Conservation (phyloP, 1,140 invertebrate genomes). For the Polyergus mexicanus region DNA sequence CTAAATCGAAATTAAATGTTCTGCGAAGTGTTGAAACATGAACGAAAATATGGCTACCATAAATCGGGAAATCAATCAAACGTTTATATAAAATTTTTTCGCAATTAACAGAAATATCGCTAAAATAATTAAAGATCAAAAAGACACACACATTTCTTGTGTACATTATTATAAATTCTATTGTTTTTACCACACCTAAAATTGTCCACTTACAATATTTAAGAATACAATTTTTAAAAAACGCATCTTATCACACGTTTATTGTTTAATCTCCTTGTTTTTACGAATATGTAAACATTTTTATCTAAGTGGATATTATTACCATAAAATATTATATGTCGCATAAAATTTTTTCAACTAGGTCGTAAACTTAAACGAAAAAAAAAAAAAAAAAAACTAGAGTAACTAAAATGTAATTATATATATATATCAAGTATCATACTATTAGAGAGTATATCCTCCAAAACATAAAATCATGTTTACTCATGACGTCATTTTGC, state of each 20-base stretch:
- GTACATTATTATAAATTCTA: slow-evolving; percentile 12
- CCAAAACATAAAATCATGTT: neutral
- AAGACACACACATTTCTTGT: neutral
- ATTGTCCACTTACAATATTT: neutral
- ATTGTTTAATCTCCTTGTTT: neutral
- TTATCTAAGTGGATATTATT: neutral
- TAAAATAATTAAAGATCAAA: neutral
- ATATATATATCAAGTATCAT: neutral
- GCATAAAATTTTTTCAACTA: neutral
- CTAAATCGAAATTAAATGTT: neutral
- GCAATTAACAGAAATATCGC: neutral
- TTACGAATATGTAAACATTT: neutral
- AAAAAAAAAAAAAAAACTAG: neutral
- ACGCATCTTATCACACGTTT: neutral
- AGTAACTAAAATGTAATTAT: neutral
- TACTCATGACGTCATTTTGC: neutral
- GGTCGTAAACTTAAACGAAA: neutral
- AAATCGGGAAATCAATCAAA: neutral
- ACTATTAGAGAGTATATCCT: neutral
- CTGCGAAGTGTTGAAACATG: neutral
- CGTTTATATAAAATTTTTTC: neutral
- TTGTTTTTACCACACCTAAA: neutral
- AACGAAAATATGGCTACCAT: neutral
- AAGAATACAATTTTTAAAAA: neutral
- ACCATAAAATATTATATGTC: neutral